Conservation (phyloP, 2,888 invertebrate genomes). For the Dasysyrphus tricinctus region DNA sequence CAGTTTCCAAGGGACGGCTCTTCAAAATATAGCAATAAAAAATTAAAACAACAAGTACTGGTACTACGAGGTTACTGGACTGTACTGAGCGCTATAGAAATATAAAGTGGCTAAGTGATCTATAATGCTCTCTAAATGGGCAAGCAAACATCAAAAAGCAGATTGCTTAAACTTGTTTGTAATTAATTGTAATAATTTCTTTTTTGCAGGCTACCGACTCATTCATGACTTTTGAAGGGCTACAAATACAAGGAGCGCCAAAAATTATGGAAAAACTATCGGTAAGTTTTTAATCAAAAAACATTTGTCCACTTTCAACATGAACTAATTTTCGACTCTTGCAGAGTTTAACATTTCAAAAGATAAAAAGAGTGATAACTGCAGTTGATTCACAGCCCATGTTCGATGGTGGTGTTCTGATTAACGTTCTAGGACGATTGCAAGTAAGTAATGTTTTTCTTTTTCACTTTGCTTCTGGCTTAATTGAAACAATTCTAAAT, state of each 20-base stretch:
- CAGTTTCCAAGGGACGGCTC: too few relatives aligned
- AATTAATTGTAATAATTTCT: too few relatives aligned
- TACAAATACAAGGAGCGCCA: constrained; percentile 94
- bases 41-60: too few relatives aligned
- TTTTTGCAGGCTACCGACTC: constrained; percentile 91
- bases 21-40: too few relatives aligned
- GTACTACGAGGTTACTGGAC: too few relatives aligned
- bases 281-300: constrained; percentile 85
- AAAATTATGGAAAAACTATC: constrained; percentile 98
- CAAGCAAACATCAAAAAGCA: too few relatives aligned
- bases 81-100: too few relatives aligned
- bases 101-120: too few relatives aligned
- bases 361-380: constrained; percentile 95
- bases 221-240: constrained; percentile 98
- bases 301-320: background rate
- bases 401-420: constrained; percentile 97
- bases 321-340: constrained; percentile 80
- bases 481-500: constrained; percentile 5
- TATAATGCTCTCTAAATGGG: too few relatives aligned
- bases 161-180: too few relatives aligned
- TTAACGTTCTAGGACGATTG: constrained; percentile 97
- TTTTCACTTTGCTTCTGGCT: background rate
- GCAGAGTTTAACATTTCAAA: constrained; percentile 95
- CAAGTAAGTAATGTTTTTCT: constrained; percentile 87
- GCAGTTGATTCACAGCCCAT: constrained; percentile 99